Conservation (phyloP, 2,113 vertebrate species). For the Dendrocopos noguchii region DNA sequence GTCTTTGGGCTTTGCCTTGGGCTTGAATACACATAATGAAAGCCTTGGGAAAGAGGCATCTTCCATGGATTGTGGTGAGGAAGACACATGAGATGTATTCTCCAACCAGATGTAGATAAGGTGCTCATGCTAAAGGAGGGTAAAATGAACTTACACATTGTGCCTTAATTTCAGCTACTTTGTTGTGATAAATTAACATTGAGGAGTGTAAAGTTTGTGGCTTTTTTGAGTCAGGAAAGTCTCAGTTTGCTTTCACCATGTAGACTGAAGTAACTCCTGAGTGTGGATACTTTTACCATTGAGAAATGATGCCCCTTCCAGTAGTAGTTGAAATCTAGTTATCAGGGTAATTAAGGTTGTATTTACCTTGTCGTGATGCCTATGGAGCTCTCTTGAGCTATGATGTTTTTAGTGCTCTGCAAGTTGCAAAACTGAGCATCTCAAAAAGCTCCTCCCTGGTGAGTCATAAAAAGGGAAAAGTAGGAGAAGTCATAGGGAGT, state of each 20-base stretch:
- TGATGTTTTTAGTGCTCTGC: background rate
- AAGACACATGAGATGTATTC: background rate
- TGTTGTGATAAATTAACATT: background rate
- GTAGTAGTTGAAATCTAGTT: background rate
- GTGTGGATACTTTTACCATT: background rate
- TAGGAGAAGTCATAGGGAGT: background rate
- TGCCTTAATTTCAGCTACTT: background rate
- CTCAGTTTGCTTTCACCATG: rapidly evolving
- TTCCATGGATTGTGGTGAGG: rapidly evolving
- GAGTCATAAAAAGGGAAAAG: background rate
- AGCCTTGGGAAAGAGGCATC: background rate
- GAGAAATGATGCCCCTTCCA: background rate
- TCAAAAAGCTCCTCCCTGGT: background rate
- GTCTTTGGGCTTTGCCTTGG: background rate
- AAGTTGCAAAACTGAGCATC: background rate
- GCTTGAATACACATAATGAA: background rate
- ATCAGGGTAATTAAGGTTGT: background rate
- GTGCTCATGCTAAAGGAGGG: background rate
- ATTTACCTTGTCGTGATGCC: background rate
- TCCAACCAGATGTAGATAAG: background rate
- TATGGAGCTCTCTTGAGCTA: background rate
- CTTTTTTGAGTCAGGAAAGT: background rate
- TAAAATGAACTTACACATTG: background rate
- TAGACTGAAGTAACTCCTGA: background rate
- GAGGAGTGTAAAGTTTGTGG: background rate